phyloP scores from a whole-genome alignment of 2,113 vertebrate genomes.

The Hippoglossus stenolepis region DNA sequence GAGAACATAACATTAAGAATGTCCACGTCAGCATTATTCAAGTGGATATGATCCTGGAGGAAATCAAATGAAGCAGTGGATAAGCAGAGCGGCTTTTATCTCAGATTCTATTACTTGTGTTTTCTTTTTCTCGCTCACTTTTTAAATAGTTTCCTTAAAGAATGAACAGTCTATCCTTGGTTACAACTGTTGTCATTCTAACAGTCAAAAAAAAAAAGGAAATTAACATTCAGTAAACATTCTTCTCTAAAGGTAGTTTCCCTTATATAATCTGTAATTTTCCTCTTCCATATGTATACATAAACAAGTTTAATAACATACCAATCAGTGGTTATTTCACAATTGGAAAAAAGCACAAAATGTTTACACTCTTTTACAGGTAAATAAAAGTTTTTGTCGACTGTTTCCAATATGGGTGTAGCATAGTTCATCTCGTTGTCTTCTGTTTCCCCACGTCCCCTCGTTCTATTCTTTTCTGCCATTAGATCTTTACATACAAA shows the following conservation, averaged over 20 bases:
- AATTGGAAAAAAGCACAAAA: slow-evolving; percentile 99
- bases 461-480: slow-evolving; percentile 89
- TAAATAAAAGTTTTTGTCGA: slow-evolving; percentile 96
- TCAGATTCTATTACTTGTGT: slow-evolving; percentile 82
- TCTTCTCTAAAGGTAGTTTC: slow-evolving; percentile 96
- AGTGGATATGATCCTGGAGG: slow-evolving; percentile 89
- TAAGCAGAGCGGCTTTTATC: slow-evolving; percentile 81
- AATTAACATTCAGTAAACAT: slow-evolving; percentile 98
- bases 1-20: slow-evolving; percentile 90
- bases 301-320: slow-evolving; percentile 97
- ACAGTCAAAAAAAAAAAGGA: slow-evolving; percentile 85
- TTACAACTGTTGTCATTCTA: slow-evolving; percentile 91
- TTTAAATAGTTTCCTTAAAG: slow-evolving; percentile 91
- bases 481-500: slow-evolving; percentile 99
- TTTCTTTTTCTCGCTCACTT: slow-evolving; percentile 61
- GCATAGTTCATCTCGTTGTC: slow-evolving; percentile 81
- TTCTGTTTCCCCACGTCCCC: slow-evolving; percentile 32
- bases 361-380: slow-evolving; percentile 99
- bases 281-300: slow-evolving; percentile 94
- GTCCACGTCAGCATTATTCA: slow-evolving; percentile 93
- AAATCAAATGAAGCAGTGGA: slow-evolving; percentile 89
- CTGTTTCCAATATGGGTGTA: slow-evolving; percentile 91
- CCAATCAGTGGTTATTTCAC: slow-evolving; percentile 99
- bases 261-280: slow-evolving; percentile 96
- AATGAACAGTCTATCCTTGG: slow-evolving; percentile 94